Conservation (phyloP, 2,113 vertebrate genomes). For the Pimephales promelas region DNA sequence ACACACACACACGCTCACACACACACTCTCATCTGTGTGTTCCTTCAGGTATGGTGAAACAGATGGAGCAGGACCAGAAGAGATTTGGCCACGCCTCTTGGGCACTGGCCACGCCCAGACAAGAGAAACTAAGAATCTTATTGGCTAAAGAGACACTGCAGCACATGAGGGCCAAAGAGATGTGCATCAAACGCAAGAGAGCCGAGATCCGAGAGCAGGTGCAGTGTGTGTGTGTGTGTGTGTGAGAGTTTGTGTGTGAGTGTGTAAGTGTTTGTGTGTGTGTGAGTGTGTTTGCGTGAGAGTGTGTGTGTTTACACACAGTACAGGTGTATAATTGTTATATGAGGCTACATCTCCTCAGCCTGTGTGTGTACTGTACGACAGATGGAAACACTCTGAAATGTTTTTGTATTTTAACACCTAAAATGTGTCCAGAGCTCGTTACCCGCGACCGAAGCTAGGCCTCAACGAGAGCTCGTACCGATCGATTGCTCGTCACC, state of each 20-base stretch:
- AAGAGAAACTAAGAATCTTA: slow-evolving; percentile 86
- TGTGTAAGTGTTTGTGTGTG: neutral
- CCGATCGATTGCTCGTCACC: too few species aligned
- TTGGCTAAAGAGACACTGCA: slow-evolving; percentile 92
- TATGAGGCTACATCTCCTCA: too few species aligned
- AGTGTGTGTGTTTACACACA: neutral
- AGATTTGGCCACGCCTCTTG: slow-evolving; percentile 89
- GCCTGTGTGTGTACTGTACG: too few species aligned
- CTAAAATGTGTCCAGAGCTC: too few species aligned
- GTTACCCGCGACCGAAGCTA: too few species aligned
- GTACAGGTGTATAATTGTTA: too few species aligned
- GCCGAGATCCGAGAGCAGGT: slow-evolving; percentile 80
- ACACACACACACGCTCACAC: too few species aligned
- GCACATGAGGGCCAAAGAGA: slow-evolving; percentile 85
- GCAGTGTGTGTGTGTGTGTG: slow-evolving; percentile 26
- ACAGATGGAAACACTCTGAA: too few species aligned
- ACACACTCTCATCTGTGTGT: neutral
- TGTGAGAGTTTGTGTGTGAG: neutral
- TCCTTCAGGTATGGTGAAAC: slow-evolving; percentile 85
- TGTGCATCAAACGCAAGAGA: slow-evolving; percentile 87
- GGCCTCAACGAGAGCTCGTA: too few species aligned
- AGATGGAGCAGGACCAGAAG: slow-evolving; percentile 87
- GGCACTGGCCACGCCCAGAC: slow-evolving; percentile 83
- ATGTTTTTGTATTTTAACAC: too few species aligned
- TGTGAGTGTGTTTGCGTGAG: neutral